Conservation (phyloP, 2,797 vertebrate species). For the Botia almorhae region DNA sequence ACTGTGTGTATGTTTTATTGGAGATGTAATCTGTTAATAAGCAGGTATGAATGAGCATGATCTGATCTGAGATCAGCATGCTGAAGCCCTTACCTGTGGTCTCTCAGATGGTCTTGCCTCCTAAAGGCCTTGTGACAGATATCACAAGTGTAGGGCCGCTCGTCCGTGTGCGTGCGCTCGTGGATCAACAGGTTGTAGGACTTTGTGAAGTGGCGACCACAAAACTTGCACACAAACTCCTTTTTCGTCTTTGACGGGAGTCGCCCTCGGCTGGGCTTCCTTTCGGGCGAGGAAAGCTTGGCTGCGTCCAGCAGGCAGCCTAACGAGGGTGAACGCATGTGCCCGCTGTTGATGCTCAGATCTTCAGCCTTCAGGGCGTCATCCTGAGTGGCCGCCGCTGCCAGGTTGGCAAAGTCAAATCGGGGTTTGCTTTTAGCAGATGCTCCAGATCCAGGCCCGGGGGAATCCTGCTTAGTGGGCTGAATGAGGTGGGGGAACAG, state of each 20-base stretch:
- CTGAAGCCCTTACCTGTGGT: conserved; percentile 87
- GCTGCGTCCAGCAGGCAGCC: conserved; percentile 89
- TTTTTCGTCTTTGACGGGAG: conserved; percentile 92
- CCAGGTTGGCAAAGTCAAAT: conserved; percentile 98
- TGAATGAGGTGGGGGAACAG: conserved; percentile 92
- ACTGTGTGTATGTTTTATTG: background rate
- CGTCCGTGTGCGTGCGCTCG: conserved; percentile 89
- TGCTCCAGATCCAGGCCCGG: conserved; percentile 57
- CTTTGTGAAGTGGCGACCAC: conserved; percentile 91
- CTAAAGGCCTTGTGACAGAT: conserved; percentile 93
- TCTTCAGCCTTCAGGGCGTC: conserved; percentile 90
- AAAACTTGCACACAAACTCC: conserved; percentile 93
- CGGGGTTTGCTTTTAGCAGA: conserved; percentile 89
- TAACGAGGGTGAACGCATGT: conserved; percentile 69
- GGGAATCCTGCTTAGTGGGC: conserved; percentile 78
- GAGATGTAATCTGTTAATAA: background rate
- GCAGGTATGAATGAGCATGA: conserved; percentile 1
- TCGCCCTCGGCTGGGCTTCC: conserved; percentile 88
- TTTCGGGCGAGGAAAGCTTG: conserved; percentile 89
- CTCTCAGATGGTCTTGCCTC: conserved; percentile 89
- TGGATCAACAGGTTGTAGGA: conserved; percentile 92
- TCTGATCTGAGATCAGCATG: background rate
- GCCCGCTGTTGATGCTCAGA: conserved; percentile 75
- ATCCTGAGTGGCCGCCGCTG: conserved; percentile 93
- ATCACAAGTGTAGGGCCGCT: conserved; percentile 89